phyloP scores from a whole-genome alignment of 1,140 invertebrate genomes.

The Papilio glaucus region DNA sequence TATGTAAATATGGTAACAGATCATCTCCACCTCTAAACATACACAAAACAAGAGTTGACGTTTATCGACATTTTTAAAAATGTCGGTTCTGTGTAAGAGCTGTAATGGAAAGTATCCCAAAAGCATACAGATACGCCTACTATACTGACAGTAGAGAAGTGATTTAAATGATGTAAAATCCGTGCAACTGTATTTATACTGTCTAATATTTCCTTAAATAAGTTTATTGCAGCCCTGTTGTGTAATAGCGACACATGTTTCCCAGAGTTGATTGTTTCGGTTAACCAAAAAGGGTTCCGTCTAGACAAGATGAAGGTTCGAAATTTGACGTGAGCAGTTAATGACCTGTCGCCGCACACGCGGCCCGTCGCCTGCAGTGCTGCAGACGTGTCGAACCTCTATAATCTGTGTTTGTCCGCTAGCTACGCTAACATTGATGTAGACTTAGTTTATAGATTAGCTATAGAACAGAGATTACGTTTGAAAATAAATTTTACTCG shows the following conservation, averaged over 20 bases:
- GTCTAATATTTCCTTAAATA: not conserved
- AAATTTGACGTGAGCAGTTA: conserved; percentile 31
- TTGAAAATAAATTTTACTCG: not conserved
- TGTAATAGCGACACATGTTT: not conserved
- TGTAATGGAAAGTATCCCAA: too few species aligned
- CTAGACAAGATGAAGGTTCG: conserved; percentile 29
- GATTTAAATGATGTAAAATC: too few species aligned
- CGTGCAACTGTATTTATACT: too few species aligned
- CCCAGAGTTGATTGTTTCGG: not conserved
- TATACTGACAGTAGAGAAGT: too few species aligned
- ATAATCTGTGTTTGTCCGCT: conserved; percentile 8
- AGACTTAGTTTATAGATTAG: not conserved
- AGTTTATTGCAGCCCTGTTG: not conserved
- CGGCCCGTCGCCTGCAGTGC: conserved; percentile 21
- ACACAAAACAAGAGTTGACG: too few species aligned
- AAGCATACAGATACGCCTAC: too few species aligned
- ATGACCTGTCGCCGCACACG: conserved; percentile 21
- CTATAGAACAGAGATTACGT: not conserved
- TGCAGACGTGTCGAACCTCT: conserved; percentile 23
- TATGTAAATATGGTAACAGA: too few species aligned
- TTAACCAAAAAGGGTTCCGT: conserved; percentile 21
- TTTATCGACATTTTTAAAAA: too few species aligned
- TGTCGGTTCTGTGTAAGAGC: too few species aligned
- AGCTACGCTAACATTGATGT: conserved; percentile 19
- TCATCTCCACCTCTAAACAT: too few species aligned